Conservation (phyloP, 2,888 invertebrate genomes). For the Cordilura impudica region DNA sequence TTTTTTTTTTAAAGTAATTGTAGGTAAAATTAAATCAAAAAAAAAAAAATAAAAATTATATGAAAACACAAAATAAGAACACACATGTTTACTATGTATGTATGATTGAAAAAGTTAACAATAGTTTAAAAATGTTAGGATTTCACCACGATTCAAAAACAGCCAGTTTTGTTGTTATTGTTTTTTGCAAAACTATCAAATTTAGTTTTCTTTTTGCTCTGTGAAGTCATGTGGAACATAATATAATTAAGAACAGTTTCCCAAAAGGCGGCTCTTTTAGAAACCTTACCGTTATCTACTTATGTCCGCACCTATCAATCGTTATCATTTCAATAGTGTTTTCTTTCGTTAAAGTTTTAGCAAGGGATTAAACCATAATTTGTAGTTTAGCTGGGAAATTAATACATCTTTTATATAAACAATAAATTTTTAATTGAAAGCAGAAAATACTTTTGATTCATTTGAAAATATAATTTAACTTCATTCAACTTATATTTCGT, state of each 20-base stretch:
- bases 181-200: constrained; percentile 51
- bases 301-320: background rate
- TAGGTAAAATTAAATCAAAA: constrained; percentile 20
- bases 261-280: constrained; percentile 7
- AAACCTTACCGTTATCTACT: constrained; percentile 24
- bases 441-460: too few relatives aligned
- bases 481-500: too few relatives aligned
- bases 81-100: constrained; percentile 31
- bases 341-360: constrained; percentile 5
- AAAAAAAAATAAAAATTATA: background rate
- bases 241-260: constrained; percentile 56
- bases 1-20: constrained; percentile 24
- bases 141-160: constrained; percentile 8
- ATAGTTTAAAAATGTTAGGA: constrained; percentile 19
- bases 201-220: constrained; percentile 52
- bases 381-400: constrained; percentile 16
- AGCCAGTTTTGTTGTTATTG: constrained; percentile 27
- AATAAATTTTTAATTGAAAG: too few relatives aligned
- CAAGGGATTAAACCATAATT: constrained; percentile 34
- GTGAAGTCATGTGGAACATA: constrained; percentile 74
- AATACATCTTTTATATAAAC: too few relatives aligned
- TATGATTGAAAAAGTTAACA: constrained; percentile 10
- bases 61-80: constrained; percentile 27
- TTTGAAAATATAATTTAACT: too few relatives aligned
- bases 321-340: background rate